These are phyloP conservation scores for Ciconia stormi DNA, from an alignment of 2,113 vertebrate species.

Conservation along the genomic window DNA sequence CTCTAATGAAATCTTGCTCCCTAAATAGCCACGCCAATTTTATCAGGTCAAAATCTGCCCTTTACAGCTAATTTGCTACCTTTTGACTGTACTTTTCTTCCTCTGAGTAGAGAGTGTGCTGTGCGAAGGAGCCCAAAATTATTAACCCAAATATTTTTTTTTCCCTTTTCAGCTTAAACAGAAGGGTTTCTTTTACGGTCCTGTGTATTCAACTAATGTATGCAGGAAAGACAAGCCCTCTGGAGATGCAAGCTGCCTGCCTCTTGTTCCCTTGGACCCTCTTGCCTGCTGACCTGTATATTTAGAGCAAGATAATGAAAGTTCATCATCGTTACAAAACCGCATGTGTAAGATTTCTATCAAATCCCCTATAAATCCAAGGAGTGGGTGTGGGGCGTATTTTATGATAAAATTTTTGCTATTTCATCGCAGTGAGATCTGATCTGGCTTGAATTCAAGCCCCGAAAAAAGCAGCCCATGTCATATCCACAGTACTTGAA, in stretches of 20 bases:
- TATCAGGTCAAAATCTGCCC: conserved; percentile 45
- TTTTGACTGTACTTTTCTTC: neutral
- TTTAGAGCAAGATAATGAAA: conserved; percentile 3
- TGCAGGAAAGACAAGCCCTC: neutral
- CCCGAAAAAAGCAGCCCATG: neutral
- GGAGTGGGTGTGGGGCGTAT: neutral
- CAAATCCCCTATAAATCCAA: neutral
- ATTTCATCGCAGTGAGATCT: neutral
- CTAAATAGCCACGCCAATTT: conserved; percentile 49
- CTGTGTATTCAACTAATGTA: neutral
- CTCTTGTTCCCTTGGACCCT: neutral
- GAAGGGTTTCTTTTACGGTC: neutral
- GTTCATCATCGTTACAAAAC: neutral
- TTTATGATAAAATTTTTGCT: neutral
- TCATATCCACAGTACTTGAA: neutral
- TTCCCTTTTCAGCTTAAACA: neutral
- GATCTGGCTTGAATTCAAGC: neutral
- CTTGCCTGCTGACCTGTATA: neutral
- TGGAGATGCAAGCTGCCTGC: neutral
- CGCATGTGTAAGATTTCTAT: neutral
- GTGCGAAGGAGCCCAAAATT: neutral
- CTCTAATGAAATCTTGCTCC: conserved; percentile 64
- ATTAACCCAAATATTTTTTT: neutral
- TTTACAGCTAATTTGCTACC: neutral
- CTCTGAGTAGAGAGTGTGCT: neutral